Evolutionary conservation across 2,113 vertebrate species (phyloP).

Genomic region (Neolamprologus modestus): DNA sequence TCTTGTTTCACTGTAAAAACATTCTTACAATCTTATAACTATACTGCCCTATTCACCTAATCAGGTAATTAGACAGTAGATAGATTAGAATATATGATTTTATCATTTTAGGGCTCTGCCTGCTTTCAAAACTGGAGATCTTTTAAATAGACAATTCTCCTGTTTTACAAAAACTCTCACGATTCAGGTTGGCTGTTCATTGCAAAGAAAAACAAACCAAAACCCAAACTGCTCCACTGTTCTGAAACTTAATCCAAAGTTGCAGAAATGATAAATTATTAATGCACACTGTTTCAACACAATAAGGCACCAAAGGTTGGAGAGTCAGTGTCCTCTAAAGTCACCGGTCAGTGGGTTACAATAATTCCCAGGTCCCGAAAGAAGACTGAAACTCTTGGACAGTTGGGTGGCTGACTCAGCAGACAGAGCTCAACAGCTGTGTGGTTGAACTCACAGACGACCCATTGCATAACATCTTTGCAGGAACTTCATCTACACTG

Average conservation of each 20-base stretch:
- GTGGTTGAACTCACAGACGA: neutral
- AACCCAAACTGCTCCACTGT: neutral
- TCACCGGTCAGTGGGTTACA: neutral
- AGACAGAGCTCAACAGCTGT: neutral
- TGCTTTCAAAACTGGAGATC: neutral
- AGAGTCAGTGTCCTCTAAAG: neutral
- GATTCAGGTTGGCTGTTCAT: neutral
- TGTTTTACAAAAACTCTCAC: neutral
- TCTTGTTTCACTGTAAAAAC: neutral
- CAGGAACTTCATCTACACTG: neutral
- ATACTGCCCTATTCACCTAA: neutral
- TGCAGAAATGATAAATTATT: neutral
- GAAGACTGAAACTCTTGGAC: neutral
- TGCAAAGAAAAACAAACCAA: neutral
- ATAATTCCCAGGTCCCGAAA: neutral
- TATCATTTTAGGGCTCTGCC: neutral
- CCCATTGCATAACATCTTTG: neutral
- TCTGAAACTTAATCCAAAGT: neutral
- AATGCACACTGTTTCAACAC: neutral
- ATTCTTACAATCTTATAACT: neutral
- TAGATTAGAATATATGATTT: neutral
- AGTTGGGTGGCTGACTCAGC: slow-evolving; percentile 9
- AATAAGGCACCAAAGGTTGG: neutral
- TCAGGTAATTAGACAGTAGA: neutral
- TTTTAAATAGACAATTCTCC: neutral